Percentiles rank a stretch among this genome's conserved stretches.
Evolutionary conservation across 1,140 invertebrate genomes (phyloP).

Genomic region (Trinorchestia longiramus): DNA sequence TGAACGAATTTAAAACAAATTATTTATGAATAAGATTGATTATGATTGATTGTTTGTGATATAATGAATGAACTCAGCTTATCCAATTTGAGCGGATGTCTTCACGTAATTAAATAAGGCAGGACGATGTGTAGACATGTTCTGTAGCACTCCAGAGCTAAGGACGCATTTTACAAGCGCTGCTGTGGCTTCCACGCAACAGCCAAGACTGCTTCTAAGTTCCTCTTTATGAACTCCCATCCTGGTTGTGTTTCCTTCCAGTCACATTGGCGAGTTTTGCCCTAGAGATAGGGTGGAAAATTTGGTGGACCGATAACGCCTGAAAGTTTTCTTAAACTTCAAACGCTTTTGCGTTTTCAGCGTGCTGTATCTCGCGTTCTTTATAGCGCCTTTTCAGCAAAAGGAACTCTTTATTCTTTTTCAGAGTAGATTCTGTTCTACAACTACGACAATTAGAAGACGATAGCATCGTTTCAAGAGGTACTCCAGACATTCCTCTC

Average conservation of each 20-base stretch:
- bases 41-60: too few species aligned
- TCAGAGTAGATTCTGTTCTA: background rate
- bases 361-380: background rate
- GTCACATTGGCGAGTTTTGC: background rate
- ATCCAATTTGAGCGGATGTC: too few species aligned
- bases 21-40: too few species aligned
- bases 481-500: background rate
- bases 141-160: too few species aligned
- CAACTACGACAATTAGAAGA: background rate
- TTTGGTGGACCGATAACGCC: background rate
- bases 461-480: background rate
- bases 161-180: too few species aligned
- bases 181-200: background rate
- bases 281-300: background rate
- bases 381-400: background rate
- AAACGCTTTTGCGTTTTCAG: background rate
- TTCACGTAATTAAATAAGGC: too few species aligned
- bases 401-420: background rate
- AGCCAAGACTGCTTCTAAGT: background rate
- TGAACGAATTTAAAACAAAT: background rate
- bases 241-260: background rate
- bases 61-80: too few species aligned
- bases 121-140: too few species aligned
- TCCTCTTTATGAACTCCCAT: background rate
- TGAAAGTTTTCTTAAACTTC: background rate